These are phyloP conservation scores for Python bivittatus DNA, from an alignment of 2,113 vertebrate species.

Conservation along the genomic window DNA sequence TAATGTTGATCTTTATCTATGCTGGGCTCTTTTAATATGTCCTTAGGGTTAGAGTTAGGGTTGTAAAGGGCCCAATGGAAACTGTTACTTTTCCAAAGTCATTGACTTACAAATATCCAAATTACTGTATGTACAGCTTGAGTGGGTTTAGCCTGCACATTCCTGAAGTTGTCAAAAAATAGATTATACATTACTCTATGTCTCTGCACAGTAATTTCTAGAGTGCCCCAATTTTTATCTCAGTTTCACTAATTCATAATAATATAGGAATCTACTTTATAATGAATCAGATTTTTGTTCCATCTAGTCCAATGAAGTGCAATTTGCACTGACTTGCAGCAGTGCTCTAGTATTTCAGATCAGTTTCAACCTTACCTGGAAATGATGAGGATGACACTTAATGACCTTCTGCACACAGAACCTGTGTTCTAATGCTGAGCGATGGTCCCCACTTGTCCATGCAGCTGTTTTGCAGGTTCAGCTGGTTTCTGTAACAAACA, in stretches of 20 bases:
- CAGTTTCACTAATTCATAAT: background rate
- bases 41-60: background rate
- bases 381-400: background rate
- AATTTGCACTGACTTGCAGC: background rate
- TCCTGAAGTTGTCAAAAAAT: background rate
- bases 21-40: background rate
- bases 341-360: background rate
- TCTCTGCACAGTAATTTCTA: background rate
- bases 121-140: background rate
- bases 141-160: background rate
- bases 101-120: background rate
- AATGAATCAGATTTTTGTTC: background rate
- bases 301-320: background rate
- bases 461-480: background rate
- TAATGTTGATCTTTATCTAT: background rate
- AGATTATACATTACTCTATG: background rate
- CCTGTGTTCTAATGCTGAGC: background rate
- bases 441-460: background rate
- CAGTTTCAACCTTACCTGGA: background rate
- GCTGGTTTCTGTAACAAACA: background rate
- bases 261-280: background rate
- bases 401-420: background rate
- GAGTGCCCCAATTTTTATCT: background rate
- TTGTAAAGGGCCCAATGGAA: background rate
- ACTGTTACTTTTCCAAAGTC: background rate